phyloP scores from a whole-genome alignment of 2,888 invertebrate genomes.

The Pseudanteris insignis region DNA sequence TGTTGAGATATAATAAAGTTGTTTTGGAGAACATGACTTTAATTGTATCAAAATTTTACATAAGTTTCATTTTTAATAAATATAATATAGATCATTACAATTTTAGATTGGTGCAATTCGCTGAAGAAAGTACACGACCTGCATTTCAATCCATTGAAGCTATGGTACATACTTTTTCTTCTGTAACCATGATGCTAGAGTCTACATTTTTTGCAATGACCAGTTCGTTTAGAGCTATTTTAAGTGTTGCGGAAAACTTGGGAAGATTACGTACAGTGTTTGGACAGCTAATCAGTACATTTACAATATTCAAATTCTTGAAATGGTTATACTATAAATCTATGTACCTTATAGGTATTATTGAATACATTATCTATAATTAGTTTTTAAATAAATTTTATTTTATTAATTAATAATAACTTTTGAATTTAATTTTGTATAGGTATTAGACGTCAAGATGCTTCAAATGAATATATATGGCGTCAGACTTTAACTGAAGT shows the following conservation, averaged over 20 bases:
- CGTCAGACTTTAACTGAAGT: constrained; percentile 61
- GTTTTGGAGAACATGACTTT: too few relatives aligned
- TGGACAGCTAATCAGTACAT: constrained; percentile 85
- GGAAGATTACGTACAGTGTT: constrained; percentile 84
- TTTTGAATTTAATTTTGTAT: too few relatives aligned
- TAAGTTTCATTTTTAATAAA: too few relatives aligned
- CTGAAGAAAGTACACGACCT: constrained; percentile 89
- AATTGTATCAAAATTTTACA: too few relatives aligned
- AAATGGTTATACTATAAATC: constrained; percentile 83
- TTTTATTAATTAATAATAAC: constrained; percentile 12
- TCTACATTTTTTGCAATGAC: constrained; percentile 96
- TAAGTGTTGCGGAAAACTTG: constrained; percentile 96
- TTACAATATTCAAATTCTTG: constrained; percentile 82
- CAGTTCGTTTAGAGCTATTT: constrained; percentile 92
- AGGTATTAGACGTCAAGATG: constrained; percentile 60
- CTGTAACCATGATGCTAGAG: constrained; percentile 95
- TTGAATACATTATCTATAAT: not conserved
- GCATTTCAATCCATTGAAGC: constrained; percentile 96
- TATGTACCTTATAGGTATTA: constrained; percentile 75
- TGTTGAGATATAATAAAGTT: too few relatives aligned
- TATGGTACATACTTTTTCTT: constrained; percentile 88
- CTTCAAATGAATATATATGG: constrained; percentile 61
- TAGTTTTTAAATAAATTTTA: not conserved
- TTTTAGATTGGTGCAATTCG: constrained; percentile 82
- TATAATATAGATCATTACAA: not conserved